These are phyloP conservation scores for Desoria tigrina DNA, from an alignment of 2,888 invertebrate species.

Conservation along the genomic window DNA sequence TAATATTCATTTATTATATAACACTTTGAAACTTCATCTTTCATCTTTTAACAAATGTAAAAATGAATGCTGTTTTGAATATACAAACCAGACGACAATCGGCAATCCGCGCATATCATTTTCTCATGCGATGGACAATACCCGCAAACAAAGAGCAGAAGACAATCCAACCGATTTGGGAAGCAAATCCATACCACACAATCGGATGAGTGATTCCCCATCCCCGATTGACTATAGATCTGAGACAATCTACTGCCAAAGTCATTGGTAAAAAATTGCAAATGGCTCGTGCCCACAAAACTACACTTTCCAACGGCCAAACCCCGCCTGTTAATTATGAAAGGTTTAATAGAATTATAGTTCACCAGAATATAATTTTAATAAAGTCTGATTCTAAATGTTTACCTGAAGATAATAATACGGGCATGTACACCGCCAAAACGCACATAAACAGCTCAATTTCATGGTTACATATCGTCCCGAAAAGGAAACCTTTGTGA, in stretches of 20 bases:
- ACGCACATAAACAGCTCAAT: constrained; percentile 78
- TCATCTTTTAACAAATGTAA: too few relatives aligned
- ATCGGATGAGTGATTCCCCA: constrained; percentile 1
- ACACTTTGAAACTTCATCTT: too few relatives aligned
- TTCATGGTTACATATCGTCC: constrained; percentile 86
- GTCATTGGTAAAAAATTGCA: background rate
- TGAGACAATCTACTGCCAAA: background rate
- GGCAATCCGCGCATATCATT: background rate
- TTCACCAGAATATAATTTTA: too few relatives aligned
- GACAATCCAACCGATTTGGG: background rate
- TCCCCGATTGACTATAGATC: constrained; percentile 2
- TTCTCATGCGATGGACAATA: background rate
- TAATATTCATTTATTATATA: too few relatives aligned
- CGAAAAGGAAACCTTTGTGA: constrained; percentile 77
- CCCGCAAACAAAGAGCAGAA: background rate
- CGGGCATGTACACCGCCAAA: constrained; percentile 32
- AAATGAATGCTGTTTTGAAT: too few relatives aligned
- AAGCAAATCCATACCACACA: constrained; percentile 2
- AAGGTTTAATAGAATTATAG: too few relatives aligned
- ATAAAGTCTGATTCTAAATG: background rate
- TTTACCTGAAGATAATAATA: constrained; percentile 26
- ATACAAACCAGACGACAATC: too few relatives aligned
- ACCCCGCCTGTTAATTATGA: background rate
- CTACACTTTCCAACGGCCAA: background rate
- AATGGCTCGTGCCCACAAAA: background rate